phyloP scores from a whole-genome alignment of 2,113 vertebrate species.

The Condylura cristata region DNA sequence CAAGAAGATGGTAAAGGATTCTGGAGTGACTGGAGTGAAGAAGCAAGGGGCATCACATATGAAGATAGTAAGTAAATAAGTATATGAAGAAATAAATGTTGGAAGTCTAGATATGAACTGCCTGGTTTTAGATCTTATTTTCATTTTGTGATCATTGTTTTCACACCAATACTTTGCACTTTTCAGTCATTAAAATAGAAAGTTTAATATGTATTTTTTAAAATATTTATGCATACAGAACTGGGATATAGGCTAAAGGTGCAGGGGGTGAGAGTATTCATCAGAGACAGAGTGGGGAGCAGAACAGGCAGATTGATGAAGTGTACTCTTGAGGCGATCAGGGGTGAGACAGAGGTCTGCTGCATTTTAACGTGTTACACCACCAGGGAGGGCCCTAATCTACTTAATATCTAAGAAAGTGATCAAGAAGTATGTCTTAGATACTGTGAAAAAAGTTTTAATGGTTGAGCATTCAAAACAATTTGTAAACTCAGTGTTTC shows the following conservation, averaged over 20 bases:
- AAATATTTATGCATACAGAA: too few species aligned
- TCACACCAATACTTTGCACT: not conserved
- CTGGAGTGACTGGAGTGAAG: slow-evolving; percentile 95
- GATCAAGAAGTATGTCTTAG: not conserved
- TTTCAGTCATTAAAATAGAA: not conserved
- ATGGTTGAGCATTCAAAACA: not conserved
- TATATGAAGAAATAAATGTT: not conserved
- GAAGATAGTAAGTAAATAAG: slow-evolving; percentile 90
- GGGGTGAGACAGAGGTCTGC: too few species aligned
- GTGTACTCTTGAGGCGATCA: too few species aligned
- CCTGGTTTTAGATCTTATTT: not conserved
- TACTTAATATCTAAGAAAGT: slow-evolving; percentile 7
- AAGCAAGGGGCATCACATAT: slow-evolving; percentile 84
- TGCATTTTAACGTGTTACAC: too few species aligned
- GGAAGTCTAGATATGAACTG: not conserved
- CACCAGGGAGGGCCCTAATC: too few species aligned
- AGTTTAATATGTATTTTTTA: not conserved
- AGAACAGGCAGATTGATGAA: too few species aligned
- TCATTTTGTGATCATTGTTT: not conserved
- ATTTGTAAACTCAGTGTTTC: not conserved
- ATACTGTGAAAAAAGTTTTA: slow-evolving; percentile 17
- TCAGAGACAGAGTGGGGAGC: too few species aligned
- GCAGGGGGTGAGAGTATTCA: too few species aligned
- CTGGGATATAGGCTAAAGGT: too few species aligned
- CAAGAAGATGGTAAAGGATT: slow-evolving; percentile 74